phyloP scores from a whole-genome alignment of 1,140 invertebrate species.

The Drosophila azteca region DNA sequence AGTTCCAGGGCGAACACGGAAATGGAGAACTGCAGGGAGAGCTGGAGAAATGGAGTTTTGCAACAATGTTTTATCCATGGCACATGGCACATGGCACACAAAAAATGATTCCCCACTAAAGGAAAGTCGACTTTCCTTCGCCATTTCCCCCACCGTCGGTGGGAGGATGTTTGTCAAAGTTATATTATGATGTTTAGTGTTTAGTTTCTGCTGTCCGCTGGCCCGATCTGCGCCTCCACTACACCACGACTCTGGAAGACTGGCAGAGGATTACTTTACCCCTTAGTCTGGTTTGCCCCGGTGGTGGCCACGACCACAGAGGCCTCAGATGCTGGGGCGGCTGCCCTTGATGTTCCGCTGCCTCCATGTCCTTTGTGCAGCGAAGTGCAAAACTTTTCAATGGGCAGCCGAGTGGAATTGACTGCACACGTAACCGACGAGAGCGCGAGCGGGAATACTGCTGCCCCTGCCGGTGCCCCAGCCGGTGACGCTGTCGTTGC shows the following conservation, averaged over 20 bases:
- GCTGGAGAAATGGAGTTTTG: slow-evolving; percentile 1
- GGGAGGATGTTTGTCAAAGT: slow-evolving; percentile 10
- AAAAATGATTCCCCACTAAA: slow-evolving; percentile 5
- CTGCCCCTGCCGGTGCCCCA: slow-evolving; percentile 14
- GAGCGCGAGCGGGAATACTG: slow-evolving; percentile 18
- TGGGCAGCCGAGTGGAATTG: slow-evolving; percentile 60
- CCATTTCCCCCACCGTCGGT: background rate
- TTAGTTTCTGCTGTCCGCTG: slow-evolving; percentile 12
- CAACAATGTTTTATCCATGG: slow-evolving; percentile 19
- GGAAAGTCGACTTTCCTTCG: background rate
- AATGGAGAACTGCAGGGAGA: background rate
- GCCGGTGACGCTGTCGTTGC: too few relatives aligned
- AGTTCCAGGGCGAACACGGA: background rate
- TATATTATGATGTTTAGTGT: slow-evolving; percentile 36
- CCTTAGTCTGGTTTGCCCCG: background rate
- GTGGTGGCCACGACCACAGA: background rate
- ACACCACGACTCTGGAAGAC: background rate
- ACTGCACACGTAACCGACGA: slow-evolving; percentile 50
- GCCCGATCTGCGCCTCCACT: too few relatives aligned
- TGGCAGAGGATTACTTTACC: background rate
- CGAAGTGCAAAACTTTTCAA: slow-evolving; percentile 61
- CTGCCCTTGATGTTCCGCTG: background rate
- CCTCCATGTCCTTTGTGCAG: slow-evolving; percentile 56
- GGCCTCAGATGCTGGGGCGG: slow-evolving; percentile 11
- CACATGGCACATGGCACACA: too few relatives aligned